Evolutionary conservation across 2,113 vertebrate genomes (phyloP).

Genomic region (Nothocercus nigrocapillus): DNA sequence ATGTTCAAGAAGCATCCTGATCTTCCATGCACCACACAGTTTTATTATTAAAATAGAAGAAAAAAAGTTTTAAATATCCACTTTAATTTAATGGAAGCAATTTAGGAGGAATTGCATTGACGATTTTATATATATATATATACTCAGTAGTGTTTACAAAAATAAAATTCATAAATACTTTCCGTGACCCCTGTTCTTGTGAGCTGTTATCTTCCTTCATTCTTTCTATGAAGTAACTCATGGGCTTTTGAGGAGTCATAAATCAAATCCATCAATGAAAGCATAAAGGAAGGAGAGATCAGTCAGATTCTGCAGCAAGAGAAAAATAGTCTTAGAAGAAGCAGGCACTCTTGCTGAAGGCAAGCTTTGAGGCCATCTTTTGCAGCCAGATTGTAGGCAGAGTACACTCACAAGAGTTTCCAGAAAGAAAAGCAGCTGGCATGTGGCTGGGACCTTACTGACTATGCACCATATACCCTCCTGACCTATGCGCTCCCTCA

Average conservation of each 20-base stretch:
- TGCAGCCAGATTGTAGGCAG: neutral
- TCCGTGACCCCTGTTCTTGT: neutral
- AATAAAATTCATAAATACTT: neutral
- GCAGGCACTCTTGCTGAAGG: neutral
- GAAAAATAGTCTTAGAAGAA: neutral
- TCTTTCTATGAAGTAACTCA: neutral
- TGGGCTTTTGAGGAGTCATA: neutral
- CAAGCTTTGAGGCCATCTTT: neutral
- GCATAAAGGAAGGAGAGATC: neutral
- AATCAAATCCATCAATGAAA: neutral
- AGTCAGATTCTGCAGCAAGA: neutral
- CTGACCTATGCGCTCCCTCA: no score
- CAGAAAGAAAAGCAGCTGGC: neutral
- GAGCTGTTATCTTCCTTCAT: neutral
- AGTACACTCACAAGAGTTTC: neutral
- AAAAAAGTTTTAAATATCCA: neutral
- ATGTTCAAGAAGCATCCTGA: neutral
- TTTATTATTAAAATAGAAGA: neutral
- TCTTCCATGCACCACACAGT: neutral
- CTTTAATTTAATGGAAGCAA: neutral
- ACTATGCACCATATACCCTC: neutral
- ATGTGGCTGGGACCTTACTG: neutral
- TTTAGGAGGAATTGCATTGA: neutral
- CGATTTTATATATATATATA: no score
- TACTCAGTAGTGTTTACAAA: neutral